Evolutionary conservation across 2,797 vertebrate species (phyloP).

Genomic region (Ctenopoma kingsleyae): DNA sequence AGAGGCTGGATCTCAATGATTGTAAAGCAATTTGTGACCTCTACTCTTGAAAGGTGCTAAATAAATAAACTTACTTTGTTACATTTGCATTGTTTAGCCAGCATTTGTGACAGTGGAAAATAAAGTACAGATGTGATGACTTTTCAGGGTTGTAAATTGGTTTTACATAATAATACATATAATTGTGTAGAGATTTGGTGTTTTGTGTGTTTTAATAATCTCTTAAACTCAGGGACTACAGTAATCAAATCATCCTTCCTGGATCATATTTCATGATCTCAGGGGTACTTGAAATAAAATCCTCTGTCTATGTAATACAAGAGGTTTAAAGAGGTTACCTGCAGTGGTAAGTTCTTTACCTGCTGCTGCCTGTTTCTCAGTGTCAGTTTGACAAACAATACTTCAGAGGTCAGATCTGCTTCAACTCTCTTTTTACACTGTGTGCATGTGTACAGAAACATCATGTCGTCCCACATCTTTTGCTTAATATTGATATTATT

Average conservation of each 20-base stretch:
- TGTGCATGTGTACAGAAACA: slow-evolving; percentile 2
- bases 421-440: background rate
- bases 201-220: slow-evolving; percentile 4
- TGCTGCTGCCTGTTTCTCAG: slow-evolving; percentile 18
- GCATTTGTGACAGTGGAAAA: background rate
- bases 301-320: background rate
- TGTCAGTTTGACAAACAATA: slow-evolving; percentile 20
- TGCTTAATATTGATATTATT: slow-evolving; percentile 42
- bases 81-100: background rate
- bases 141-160: background rate
- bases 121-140: background rate
- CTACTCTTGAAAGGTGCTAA: too few relatives aligned
- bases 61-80: too few relatives aligned
- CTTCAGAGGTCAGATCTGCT: slow-evolving; percentile 7
- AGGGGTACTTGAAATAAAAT: slow-evolving; percentile 4
- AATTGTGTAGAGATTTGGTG: background rate
- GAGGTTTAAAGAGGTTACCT: slow-evolving; percentile 5
- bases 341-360: slow-evolving; percentile 20
- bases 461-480: slow-evolving; percentile 5
- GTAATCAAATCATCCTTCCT: background rate
- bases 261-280: slow-evolving; percentile 20
- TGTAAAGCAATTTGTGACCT: slow-evolving; percentile 1
- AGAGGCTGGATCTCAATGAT: too few relatives aligned
- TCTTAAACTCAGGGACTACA: background rate
- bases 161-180: background rate